Evolutionary conservation across 2,113 vertebrate species (phyloP), one percentile per base, ranked within the genome.

Genomic region (Mugil cephalus): DNA sequence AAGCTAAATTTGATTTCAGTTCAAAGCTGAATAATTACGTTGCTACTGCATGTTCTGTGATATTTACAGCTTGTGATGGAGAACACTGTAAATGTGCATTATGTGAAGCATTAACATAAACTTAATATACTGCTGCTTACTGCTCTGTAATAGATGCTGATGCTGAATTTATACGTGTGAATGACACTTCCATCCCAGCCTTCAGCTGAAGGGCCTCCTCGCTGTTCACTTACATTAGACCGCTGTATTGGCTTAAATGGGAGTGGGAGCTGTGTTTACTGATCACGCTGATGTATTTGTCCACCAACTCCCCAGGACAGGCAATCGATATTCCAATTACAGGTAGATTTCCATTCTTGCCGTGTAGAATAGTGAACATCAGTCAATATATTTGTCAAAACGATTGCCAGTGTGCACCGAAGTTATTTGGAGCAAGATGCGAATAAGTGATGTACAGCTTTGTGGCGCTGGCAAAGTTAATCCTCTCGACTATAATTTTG

Each of bases 321-420:
- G 10, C 15, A 45, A 83, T 93, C 91, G 87, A 93, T 93, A 91
- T 78, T 79, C 68, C 82, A 86, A 85, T 90, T 88, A 89, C 84
- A 89, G 82, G 85, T 87, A 73, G 73, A 83, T 90, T 89, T 85
- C 77, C 77, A 82, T 82, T 79, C 78, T 77, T 81, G 48, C 54
- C 56, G 30, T 14, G 58, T 36, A 56, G 65, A 75, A 63, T 35
- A 48, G 68, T 24, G 48, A 82, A 14, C 62, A 69, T 81, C 80
- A 62, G 52, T 90, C 87, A 77, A 48, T 83, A 69, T 61, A 14
- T 51, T 48, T 74, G 71, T 89, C 78, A 75, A 82, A 87, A 63
- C 42, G 34, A 76, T 35, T 53, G 48, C 11, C 47, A 35, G 24
- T 38, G 67, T 59, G 39, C 17, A 18, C 11, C 30, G 34, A 71